phyloP scores from a whole-genome alignment of 2,888 invertebrate species.

The Zhuqinia jingwanae region DNA sequence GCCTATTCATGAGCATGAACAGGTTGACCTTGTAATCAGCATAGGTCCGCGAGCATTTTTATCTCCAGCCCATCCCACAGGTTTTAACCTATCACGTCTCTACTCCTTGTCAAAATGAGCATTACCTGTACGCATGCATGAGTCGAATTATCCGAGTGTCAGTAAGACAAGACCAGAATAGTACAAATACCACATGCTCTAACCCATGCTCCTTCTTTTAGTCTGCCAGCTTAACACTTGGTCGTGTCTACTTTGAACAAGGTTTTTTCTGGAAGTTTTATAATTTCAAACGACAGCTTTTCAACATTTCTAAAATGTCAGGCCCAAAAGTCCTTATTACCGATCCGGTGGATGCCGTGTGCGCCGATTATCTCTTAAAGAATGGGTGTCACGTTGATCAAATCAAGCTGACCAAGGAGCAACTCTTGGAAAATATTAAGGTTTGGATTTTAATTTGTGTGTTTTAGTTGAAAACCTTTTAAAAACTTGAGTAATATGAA shows the following conservation, averaged over 20 bases:
- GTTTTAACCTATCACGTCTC: conserved; percentile 44
- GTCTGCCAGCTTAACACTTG: conserved; percentile 59
- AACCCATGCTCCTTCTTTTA: conserved; percentile 54
- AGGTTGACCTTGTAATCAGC: conserved; percentile 68
- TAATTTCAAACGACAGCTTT: neutral
- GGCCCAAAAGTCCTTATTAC: conserved; percentile 87
- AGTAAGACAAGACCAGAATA: neutral
- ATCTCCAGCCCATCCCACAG: conserved; percentile 67
- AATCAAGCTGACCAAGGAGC: conserved; percentile 88
- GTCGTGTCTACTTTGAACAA: neutral
- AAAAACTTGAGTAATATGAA: neutral
- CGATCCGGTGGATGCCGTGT: conserved; percentile 94
- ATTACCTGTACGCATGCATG: conserved; percentile 48
- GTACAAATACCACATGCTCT: conserved; percentile 55
- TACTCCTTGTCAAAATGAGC: conserved; percentile 54
- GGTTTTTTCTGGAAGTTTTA: neutral
- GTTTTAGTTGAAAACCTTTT: neutral
- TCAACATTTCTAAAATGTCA: too few relatives aligned
- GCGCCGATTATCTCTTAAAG: conserved; percentile 89
- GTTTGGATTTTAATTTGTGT: conserved; percentile 83
- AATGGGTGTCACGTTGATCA: conserved; percentile 91
- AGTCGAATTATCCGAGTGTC: conserved; percentile 32
- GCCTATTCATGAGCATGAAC: conserved; percentile 50
- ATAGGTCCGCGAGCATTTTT: conserved; percentile 42
- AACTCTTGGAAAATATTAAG: conserved; percentile 90